A percentile compares a stretch with the other conserved stretches of the same genome.
Conservation (phyloP, 2,888 invertebrate species). For the Lithophane ornitopus region DNA sequence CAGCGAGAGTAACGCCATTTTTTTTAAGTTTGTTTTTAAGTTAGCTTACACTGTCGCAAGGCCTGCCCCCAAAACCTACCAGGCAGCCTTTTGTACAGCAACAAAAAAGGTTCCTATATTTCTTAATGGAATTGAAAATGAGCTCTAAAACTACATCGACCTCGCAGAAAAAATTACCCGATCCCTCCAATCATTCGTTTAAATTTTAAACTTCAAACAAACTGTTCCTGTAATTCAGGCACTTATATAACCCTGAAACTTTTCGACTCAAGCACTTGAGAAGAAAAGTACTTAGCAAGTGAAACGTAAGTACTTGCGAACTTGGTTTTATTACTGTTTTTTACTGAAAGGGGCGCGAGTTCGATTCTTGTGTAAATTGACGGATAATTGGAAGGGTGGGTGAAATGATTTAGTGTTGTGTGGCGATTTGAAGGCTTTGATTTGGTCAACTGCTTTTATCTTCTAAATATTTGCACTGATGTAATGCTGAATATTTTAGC, state of each 20-base stretch:
- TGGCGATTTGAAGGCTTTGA: too few relatives aligned
- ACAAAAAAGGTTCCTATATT: neutral
- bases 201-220: conserved; percentile 23
- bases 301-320: conserved; percentile 34
- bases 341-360: conserved; percentile 24
- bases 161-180: neutral
- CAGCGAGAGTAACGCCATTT: too few relatives aligned
- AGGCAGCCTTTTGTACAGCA: too few relatives aligned
- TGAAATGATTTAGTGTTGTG: neutral
- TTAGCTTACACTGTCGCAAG: too few relatives aligned
- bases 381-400: conserved; percentile 24
- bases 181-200: conserved; percentile 19
- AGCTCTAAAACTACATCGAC: neutral
- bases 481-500: too few relatives aligned
- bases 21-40: too few relatives aligned
- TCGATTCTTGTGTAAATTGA: conserved; percentile 39
- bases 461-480: too few relatives aligned
- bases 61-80: too few relatives aligned
- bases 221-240: conserved; percentile 4
- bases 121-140: neutral
- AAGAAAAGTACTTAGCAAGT: conserved; percentile 56
- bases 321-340: conserved; percentile 51
- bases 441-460: too few relatives aligned
- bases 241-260: conserved; percentile 35
- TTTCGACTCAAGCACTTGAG: conserved; percentile 8